A percentile compares a stretch with the other conserved stretches of the same genome.
Conservation (phyloP, 2,113 vertebrate genomes). For the Sakesphorus luctuosus region DNA sequence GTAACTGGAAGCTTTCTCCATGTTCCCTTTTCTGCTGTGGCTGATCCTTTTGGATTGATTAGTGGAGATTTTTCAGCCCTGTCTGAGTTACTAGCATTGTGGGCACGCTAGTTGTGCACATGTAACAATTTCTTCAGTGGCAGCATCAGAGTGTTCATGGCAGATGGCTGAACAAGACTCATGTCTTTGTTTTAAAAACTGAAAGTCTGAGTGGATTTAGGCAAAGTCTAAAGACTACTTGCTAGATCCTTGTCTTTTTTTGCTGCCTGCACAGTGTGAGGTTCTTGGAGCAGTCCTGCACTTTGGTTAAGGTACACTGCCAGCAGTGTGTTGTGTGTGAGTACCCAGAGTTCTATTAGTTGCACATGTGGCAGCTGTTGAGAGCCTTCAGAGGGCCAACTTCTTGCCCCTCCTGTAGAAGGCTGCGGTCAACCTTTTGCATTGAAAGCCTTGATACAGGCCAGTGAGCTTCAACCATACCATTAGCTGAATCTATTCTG, state of each 20-base stretch:
- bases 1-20: neutral
- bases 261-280: neutral
- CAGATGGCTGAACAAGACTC: neutral
- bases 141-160: neutral
- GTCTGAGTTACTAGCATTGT: neutral
- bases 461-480: fast-evolving
- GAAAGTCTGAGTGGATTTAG: neutral
- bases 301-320: neutral
- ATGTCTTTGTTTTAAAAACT: neutral
- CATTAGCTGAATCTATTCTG: neutral
- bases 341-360: neutral
- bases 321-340: neutral
- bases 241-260: neutral
- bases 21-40: neutral
- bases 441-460: neutral
- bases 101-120: neutral
- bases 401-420: neutral
- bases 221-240: neutral
- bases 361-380: fast-evolving
- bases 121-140: neutral
- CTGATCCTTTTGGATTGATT: neutral
- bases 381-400: neutral
- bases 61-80: neutral
- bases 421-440: neutral
- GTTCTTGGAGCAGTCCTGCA: neutral